A percentile compares a stretch with the other conserved stretches of the same genome.
phyloP scores from a whole-genome alignment of 2,113 vertebrate genomes.

The Rhineura floridana region DNA sequence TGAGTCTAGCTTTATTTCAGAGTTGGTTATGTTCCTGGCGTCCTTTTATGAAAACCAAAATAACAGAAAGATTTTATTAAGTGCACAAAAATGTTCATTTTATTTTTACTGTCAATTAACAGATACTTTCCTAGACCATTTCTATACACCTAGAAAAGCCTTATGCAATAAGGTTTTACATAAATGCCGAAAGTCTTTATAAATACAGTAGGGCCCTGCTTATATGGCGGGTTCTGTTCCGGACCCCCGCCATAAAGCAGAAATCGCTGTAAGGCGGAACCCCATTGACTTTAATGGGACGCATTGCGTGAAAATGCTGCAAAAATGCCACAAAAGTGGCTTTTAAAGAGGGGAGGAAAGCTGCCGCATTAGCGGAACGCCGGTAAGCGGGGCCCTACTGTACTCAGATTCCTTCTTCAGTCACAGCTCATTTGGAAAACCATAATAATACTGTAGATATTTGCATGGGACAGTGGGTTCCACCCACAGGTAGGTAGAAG shows the following conservation, averaged over 20 bases:
- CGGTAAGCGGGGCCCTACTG: no score
- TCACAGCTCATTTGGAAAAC: neutral
- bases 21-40: slow-evolving; percentile 44
- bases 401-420: neutral
- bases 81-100: neutral
- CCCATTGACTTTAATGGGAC: no score
- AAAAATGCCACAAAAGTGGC: no score
- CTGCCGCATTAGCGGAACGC: no score
- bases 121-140: neutral
- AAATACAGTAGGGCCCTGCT: no score
- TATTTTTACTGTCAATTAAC: neutral
- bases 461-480: neutral
- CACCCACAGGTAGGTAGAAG: neutral
- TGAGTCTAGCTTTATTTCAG: slow-evolving; percentile 60
- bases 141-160: neutral
- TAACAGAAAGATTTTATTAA: neutral
- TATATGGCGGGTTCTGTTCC: no score
- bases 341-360: no score
- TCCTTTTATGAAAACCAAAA: slow-evolving; percentile 62
- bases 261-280: no score
- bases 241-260: no score
- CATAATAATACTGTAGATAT: neutral
- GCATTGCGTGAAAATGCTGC: no score
- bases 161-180: neutral
- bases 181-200: neutral